Base-by-base conservation (phyloP, 2,888 invertebrate genomes). In the Dasypogon diadema region DNA sequence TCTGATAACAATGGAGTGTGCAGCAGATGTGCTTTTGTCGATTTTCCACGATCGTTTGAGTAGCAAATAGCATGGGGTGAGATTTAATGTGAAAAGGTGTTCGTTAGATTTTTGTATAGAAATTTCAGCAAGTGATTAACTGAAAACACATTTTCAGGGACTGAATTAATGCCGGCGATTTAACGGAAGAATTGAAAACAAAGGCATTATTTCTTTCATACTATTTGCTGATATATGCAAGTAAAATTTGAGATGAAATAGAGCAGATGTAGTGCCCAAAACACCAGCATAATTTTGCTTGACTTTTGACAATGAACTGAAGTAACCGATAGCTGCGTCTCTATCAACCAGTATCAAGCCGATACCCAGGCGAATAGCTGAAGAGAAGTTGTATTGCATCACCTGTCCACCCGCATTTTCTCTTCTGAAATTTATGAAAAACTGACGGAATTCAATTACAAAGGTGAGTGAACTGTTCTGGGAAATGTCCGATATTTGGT, bases 401-500 rank as follows among this genome's bases (percentile, higher is more conserved):
- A 42, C 42, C 42, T 42, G 42, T n/a, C n/a, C 42, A 42, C 42
- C 42, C 42, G 42, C 42, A 42, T 42, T 42, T 1, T 8, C 2
- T 42, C 2, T 42, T 42, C n/a, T 12, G 42, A 42, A 42, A 12
- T 42, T 42, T 42, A 3, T 12, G 8, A 42, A 6, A 42, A 42
- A 42, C 10, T 60, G 37, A 60, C 18, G 60, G 60, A 60, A 60
- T 60, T 60, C 37, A 60, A 60, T 60, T 18, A 60, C 34, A 37
- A 10, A 60, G 60, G 60, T 60, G 34, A 60, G 37, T 60, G 60
- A 60, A 60, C 37, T 8, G 12, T 42, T 42, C 30, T 30, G 30
- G 30, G 30, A 30, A 30, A 30, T 30, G 30, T 30, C n/a, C n/a
- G n/a, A n/a, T n/a, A n/a, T n/a, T n/a, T n/a, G n/a, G n/a, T n/a